Evolutionary conservation across 2,113 vertebrate genomes (phyloP).

Genomic region (Phalacrocorax aristotelis): DNA sequence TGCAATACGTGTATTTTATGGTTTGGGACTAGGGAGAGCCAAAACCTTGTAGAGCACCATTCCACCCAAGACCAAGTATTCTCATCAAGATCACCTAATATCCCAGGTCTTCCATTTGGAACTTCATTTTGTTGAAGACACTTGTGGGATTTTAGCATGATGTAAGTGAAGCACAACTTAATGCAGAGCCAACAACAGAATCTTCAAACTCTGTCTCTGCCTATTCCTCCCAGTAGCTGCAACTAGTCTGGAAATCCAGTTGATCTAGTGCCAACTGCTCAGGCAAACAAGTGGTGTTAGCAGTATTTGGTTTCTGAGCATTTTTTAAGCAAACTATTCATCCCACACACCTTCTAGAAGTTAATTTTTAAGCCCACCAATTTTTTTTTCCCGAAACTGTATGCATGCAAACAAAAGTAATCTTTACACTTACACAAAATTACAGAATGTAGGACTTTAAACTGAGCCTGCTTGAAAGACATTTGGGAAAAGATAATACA

Average conservation of each 20-base stretch:
- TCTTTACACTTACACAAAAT: background rate
- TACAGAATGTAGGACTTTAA: background rate
- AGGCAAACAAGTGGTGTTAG: background rate
- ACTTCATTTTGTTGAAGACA: background rate
- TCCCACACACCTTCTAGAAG: background rate
- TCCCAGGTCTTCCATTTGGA: background rate
- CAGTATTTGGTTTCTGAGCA: background rate
- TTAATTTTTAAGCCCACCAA: constrained; percentile 5
- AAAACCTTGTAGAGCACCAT: background rate
- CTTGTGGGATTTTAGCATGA: constrained; percentile 34
- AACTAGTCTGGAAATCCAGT: constrained; percentile 1
- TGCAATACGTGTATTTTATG: constrained; percentile 19
- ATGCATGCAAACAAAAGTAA: background rate
- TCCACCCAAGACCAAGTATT: background rate
- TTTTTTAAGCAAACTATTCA: background rate
- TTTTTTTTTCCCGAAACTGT: background rate
- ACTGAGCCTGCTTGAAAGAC: background rate
- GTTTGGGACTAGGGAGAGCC: constrained; percentile 23
- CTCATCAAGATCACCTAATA: constrained; percentile 48
- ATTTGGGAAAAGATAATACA: background rate
- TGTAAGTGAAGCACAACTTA: constrained; percentile 6
- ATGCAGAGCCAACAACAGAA: background rate
- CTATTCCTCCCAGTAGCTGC: constrained; percentile 18
- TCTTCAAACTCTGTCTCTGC: background rate
- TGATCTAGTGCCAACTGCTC: background rate